Percentiles rank a stretch among this genome's conserved stretches.
phyloP scores from a whole-genome alignment of 2,888 invertebrate genomes.

The Trichacis sp. region DNA sequence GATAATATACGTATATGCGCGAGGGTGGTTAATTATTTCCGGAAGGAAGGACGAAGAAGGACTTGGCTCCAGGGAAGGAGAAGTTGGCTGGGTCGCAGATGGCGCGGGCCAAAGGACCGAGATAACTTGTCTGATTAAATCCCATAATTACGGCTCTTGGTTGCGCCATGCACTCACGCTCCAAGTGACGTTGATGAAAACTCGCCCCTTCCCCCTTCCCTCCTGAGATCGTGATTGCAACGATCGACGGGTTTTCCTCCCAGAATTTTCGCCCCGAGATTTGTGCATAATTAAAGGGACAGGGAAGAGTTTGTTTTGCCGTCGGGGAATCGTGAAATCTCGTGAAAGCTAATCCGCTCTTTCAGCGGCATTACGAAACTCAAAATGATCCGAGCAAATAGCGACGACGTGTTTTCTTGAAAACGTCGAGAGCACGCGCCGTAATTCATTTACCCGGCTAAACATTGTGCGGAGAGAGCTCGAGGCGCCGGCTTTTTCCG shows the following conservation, averaged over 20 bases:
- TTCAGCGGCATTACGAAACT: constrained; percentile 26
- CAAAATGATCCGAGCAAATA: constrained; percentile 23
- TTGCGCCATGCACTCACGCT: constrained; percentile 26
- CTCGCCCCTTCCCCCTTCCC: too few species aligned
- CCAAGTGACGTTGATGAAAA: constrained; percentile 28
- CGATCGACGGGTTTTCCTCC: too few species aligned
- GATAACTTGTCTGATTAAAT: constrained; percentile 51
- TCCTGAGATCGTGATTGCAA: too few species aligned
- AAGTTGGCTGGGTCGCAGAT: constrained; percentile 33
- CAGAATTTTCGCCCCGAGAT: too few species aligned
- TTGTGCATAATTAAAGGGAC: constrained; percentile 4
- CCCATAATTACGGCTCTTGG: constrained; percentile 39
- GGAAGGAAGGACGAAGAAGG: constrained; percentile 33
- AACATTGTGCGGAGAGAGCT: too few species aligned
- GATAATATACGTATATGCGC: constrained; percentile 9
- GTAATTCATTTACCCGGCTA: constrained; percentile 22
- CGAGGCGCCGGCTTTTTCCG: background rate
- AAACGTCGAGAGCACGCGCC: constrained; percentile 1
- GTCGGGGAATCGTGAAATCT: constrained; percentile 19
- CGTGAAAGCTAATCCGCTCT: constrained; percentile 22
- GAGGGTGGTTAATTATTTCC: constrained; percentile 49
- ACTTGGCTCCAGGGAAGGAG: constrained; percentile 31
- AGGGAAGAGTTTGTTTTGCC: constrained; percentile 7
- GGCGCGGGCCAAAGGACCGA: constrained; percentile 28
- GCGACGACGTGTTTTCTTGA: constrained; percentile 24